Percentiles rank a stretch among this genome's conserved stretches.
Conservation (phyloP, 2,888 invertebrate species). For the Cheilosia variabilis region DNA sequence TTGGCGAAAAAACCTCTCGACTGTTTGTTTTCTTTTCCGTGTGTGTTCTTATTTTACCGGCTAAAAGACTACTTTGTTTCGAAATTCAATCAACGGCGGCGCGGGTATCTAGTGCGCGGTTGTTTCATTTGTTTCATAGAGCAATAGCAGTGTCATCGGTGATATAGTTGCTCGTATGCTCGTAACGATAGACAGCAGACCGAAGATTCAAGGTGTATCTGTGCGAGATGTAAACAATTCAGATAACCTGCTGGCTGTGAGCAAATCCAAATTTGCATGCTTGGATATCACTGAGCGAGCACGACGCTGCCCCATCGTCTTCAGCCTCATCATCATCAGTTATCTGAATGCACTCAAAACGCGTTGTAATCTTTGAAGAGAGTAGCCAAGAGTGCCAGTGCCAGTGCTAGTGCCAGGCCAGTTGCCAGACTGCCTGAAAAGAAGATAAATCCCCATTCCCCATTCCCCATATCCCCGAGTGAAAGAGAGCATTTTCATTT, state of each 20-base stretch:
- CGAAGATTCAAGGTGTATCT: conserved; percentile 19
- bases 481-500: conserved; percentile 57
- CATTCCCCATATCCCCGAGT: conserved; percentile 46
- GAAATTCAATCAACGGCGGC: conserved; percentile 2
- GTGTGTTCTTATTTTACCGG: conserved; percentile 18
- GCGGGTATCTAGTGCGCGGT: conserved; percentile 10
- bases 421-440: background rate
- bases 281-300: conserved; percentile 15
- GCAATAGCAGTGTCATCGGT: conserved; percentile 21
- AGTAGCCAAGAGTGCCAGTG: conserved; percentile 18
- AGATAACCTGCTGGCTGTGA: conserved; percentile 22
- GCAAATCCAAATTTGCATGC: conserved; percentile 34
- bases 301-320: background rate
- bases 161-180: no score
- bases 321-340: conserved; percentile 10
- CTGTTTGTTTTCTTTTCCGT: background rate
- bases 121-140: conserved; percentile 7
- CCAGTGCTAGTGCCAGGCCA: no score
- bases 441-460: conserved; percentile 4
- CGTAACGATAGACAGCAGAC: background rate
- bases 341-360: conserved; percentile 62
- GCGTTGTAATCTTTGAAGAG: conserved; percentile 50
- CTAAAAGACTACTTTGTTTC: conserved; percentile 4
- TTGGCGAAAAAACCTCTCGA: conserved; percentile 21
- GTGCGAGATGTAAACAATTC: conserved; percentile 34